These are phyloP conservation scores for Seladonia tumulorum DNA, from an alignment of 2,888 invertebrate species.

Conservation along the genomic window DNA sequence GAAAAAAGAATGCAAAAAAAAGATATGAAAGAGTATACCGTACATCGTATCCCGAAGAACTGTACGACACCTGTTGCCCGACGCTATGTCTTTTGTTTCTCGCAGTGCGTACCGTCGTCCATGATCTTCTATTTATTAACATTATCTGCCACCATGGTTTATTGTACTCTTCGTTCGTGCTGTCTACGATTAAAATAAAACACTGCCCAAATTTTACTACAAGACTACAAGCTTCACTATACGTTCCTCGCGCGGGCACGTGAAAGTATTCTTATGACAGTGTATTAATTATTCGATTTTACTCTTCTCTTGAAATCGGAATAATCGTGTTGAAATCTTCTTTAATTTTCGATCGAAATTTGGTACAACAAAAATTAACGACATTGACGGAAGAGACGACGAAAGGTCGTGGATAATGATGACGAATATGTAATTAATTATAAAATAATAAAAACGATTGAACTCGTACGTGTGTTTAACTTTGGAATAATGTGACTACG, in stretches of 20 bases:
- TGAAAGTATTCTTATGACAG: background rate
- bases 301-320: background rate
- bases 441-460: background rate
- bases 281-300: background rate
- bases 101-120: constrained; percentile 69
- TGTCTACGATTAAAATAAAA: constrained; percentile 76
- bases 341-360: background rate
- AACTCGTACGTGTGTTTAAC: background rate
- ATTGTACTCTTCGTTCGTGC: constrained; percentile 72
- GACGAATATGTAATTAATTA: constrained; percentile 1
- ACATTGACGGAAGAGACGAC: background rate
- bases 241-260: constrained; percentile 39
- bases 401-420: background rate
- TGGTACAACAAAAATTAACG: background rate
- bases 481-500: background rate
- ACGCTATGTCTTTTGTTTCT: constrained; percentile 51
- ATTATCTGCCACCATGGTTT: constrained; percentile 67
- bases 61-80: constrained; percentile 54
- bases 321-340: background rate
- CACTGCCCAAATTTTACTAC: constrained; percentile 74
- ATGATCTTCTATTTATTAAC: constrained; percentile 78
- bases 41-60: constrained; percentile 54
- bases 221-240: constrained; percentile 25
- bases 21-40: constrained; percentile 47
- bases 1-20: constrained; percentile 66